phyloP scores from a whole-genome alignment of 2,797 vertebrate genomes.

The Macrochelys suwanniensis region DNA sequence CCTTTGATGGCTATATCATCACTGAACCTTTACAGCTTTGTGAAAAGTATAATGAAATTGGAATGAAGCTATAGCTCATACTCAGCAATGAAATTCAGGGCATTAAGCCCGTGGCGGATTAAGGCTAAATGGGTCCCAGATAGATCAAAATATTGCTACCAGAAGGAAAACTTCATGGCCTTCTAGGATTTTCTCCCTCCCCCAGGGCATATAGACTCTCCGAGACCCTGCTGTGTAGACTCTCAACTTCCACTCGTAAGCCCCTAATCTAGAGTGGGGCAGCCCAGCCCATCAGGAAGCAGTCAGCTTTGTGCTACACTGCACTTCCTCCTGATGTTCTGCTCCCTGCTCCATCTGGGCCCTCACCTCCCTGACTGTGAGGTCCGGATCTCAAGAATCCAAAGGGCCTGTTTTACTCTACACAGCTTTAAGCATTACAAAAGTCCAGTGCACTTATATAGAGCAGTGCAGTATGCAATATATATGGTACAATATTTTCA shows the following conservation, averaged over 20 bases:
- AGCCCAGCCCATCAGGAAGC: not conserved
- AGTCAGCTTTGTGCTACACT: not conserved
- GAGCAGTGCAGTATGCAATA: not conserved
- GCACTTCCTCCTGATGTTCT: not conserved
- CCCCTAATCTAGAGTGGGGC: not conserved
- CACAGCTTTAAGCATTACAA: not conserved
- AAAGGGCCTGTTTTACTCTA: not conserved
- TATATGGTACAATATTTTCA: not conserved
- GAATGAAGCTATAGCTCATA: not conserved
- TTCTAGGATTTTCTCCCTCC: not conserved
- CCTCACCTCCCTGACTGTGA: too few relatives aligned
- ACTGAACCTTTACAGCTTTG: not conserved
- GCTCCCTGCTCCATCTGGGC: not conserved
- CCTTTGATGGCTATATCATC: constrained; percentile 11
- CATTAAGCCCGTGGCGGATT: not conserved
- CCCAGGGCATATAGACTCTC: not conserved
- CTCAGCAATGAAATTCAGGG: not conserved
- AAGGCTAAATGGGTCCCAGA: constrained; percentile 20
- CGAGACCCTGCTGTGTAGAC: not conserved
- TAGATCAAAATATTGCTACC: not conserved
- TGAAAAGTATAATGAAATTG: not conserved
- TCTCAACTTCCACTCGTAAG: not conserved
- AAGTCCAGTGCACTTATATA: not conserved
- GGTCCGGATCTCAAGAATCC: not conserved
- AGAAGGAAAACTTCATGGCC: not conserved